Base-by-base conservation (phyloP, 2,113 vertebrate species). In the Hoplias malabaricus region DNA sequence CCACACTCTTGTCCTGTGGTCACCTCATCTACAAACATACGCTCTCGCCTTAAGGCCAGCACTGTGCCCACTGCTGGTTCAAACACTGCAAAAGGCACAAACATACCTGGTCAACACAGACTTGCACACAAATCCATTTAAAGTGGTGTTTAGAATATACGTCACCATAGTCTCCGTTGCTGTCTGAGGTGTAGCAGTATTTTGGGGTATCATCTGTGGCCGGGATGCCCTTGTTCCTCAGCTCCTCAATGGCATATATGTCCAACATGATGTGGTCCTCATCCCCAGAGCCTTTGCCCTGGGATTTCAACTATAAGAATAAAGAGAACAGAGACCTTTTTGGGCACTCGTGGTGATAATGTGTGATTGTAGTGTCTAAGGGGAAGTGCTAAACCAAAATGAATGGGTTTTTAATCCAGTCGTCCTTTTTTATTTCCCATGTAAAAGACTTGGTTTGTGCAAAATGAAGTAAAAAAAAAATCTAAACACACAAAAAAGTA, bases 221-320 rank as follows among this genome's bases (percentile, higher is more conserved):
- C 2, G 93, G 87, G 10, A 94, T 74, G 0, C 91, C 92, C 73
- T 54, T 93, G 78, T 92, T 93, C 61, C 96, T 92, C 23, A 99
- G 94, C 77, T 99, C 97, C 71, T 99, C 98, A 0, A 99, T 99
- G 62, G 97, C 96, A 0, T 99, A 98, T 70, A 99, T 98, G 88
- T 99, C 98, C 90, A 99, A 83, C 97, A 99, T 98, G 83, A 98
- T 93, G 80, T 95, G 94, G 61, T 98, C 97, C 78, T 90, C 94
- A 0, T 93, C 96, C 4, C 95, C 96, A 0, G 93, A 89, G 2
- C 96, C 98, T 38, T 95, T 98, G 54, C 96, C 96, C 83, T 99
- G 98, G 59, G 98, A 99, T 87, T 96, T 98, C 5, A 99, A 81
- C 97, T 96, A 85, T 21, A 12, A 50, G 21, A 4, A 56, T 5